A percentile compares a stretch with the other conserved stretches of the same genome.
Conservation (phyloP, 2,113 vertebrate species). For the Lophotis ruficrista region DNA sequence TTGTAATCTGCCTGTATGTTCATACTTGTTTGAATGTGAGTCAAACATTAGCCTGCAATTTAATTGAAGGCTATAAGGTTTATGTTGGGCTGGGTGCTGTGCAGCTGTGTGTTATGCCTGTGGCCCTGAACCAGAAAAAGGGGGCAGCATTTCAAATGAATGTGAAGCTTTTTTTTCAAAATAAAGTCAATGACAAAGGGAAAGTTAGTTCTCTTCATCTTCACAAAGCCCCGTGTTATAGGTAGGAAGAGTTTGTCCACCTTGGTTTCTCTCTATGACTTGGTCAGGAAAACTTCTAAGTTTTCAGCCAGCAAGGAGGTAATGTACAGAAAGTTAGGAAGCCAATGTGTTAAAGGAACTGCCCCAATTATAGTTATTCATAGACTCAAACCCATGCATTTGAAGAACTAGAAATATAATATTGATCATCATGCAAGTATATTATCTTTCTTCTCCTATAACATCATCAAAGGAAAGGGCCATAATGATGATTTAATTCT, state of each 20-base stretch:
- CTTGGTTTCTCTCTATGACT: neutral
- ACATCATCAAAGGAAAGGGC: neutral
- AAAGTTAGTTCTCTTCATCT: neutral
- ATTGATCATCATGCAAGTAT: neutral
- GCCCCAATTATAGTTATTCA: neutral
- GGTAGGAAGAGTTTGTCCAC: neutral
- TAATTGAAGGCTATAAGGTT: slow-evolving; percentile 27
- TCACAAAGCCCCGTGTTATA: neutral
- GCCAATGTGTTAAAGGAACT: neutral
- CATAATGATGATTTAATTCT: neutral
- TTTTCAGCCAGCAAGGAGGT: neutral
- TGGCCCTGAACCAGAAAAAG: neutral
- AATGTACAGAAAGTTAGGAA: neutral
- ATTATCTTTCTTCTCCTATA: neutral
- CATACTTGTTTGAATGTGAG: slow-evolving; percentile 48
- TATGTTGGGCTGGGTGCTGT: neutral
- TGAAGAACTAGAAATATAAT: neutral
- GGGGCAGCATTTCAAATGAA: neutral
- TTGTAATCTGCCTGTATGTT: slow-evolving; percentile 54
- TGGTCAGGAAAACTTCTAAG: neutral
- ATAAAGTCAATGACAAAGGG: neutral
- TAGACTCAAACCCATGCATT: neutral
- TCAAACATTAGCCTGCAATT: slow-evolving; percentile 32
- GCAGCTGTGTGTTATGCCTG: slow-evolving; percentile 7
- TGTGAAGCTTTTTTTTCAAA: neutral